Conservation (phyloP, 2,113 vertebrate genomes). For the Pedetes capensis region DNA sequence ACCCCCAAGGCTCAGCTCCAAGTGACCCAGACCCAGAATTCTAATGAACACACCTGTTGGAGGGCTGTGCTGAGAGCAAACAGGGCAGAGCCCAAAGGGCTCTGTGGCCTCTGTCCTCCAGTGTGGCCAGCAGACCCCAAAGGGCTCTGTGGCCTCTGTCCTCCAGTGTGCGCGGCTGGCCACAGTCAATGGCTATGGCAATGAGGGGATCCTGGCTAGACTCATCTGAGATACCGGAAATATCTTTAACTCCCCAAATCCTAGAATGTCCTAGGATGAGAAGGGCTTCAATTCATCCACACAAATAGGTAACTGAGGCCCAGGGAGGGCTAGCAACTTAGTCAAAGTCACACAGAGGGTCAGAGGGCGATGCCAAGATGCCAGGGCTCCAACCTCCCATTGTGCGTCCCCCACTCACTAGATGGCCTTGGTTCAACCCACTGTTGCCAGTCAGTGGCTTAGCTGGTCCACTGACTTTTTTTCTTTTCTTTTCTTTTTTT, state of each 20-base stretch:
- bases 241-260: neutral
- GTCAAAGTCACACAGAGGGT: neutral
- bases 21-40: slow-evolving; percentile 4
- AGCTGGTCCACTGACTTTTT: neutral
- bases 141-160: neutral
- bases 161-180: neutral
- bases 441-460: neutral
- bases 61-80: neutral
- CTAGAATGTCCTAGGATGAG: neutral
- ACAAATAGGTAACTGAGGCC: neutral
- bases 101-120: neutral
- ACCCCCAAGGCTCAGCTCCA: neutral
- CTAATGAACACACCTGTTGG: neutral
- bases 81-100: neutral
- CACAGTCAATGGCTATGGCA: neutral
- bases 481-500: too few relatives aligned
- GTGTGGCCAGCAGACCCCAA: neutral
- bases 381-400: neutral
- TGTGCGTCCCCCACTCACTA: neutral
- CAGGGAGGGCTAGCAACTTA: neutral
- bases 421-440: neutral
- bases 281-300: neutral
- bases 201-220: neutral
- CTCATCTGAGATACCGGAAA: neutral
- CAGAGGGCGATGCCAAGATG: neutral